These are phyloP conservation scores for Micromys minutus DNA, from an alignment of 2,113 vertebrate species.

Conservation along the genomic window DNA sequence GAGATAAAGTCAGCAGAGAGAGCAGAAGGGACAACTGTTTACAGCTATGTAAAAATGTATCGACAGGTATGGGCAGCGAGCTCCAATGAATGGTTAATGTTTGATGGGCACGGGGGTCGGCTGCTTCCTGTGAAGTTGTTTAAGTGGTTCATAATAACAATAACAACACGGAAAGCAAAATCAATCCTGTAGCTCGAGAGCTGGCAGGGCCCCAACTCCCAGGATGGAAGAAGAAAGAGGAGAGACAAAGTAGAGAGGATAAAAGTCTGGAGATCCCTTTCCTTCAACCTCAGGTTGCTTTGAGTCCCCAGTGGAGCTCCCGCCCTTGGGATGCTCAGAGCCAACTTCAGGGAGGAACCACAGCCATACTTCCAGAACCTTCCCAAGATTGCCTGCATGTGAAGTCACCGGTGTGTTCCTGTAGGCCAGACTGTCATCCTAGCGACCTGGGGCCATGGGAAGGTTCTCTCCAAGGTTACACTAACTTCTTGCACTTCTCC, in stretches of 20 bases:
- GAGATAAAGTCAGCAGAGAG: conserved; percentile 48
- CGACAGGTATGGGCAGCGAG: conserved; percentile 62
- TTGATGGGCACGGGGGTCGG: conserved; percentile 10
- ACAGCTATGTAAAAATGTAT: conserved; percentile 69
- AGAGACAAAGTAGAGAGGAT: not conserved
- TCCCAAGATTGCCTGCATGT: conserved; percentile 58
- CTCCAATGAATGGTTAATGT: conserved; percentile 3
- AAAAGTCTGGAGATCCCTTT: not conserved
- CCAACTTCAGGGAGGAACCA: conserved; percentile 14
- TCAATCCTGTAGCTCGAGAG: conserved; percentile 31
- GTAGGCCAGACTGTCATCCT: conserved; percentile 2
- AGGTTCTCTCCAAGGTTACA: not conserved
- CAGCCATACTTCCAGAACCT: conserved; percentile 64
- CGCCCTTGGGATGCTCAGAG: not conserved
- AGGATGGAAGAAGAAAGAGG: not conserved
- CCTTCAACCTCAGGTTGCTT: not conserved
- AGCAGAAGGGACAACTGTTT: conserved; percentile 40
- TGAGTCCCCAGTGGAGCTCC: not conserved
- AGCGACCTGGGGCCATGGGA: not conserved
- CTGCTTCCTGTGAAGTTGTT: conserved; percentile 61
- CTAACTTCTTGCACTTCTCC: conserved; percentile 41
- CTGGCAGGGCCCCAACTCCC: not conserved
- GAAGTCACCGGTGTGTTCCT: conserved; percentile 66
- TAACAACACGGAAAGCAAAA: conserved; percentile 66
- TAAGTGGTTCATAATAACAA: conserved; percentile 76